Conservation (phyloP, 2,113 vertebrate genomes). For the Henicopernis longicauda region DNA sequence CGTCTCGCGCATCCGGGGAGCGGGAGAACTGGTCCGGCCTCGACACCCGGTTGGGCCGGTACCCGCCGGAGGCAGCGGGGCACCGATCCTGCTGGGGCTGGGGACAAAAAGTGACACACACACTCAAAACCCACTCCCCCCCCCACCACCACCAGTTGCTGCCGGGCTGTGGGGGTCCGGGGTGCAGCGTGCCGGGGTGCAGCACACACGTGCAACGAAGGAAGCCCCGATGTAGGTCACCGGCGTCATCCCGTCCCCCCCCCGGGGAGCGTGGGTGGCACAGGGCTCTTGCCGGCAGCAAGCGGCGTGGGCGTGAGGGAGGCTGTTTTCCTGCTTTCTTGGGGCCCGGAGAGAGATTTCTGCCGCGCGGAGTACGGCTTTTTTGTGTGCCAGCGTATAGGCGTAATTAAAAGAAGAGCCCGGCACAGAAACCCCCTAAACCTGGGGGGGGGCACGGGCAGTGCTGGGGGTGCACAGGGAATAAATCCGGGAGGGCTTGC, state of each 20-base stretch:
- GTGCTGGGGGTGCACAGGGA: not conserved
- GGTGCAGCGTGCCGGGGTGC: not conserved
- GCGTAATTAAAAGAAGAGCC: accelerated
- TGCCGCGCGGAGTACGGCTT: accelerated
- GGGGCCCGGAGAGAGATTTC: not conserved
- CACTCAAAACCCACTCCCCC: too few species aligned
- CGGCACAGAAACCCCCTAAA: not conserved
- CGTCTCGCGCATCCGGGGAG: accelerated
- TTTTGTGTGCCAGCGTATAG: not conserved
- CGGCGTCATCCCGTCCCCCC: not conserved
- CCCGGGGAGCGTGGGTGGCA: not conserved
- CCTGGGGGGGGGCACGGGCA: too few species aligned
- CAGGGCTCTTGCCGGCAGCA: not conserved
- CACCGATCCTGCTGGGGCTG: not conserved
- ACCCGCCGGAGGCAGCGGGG: not conserved
- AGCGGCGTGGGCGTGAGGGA: too few species aligned
- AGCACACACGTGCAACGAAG: not conserved
- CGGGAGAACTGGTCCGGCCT: not conserved
- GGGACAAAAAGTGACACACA: not conserved
- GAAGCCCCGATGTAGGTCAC: not conserved
- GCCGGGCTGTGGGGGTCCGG: not conserved
- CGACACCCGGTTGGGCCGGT: not conserved
- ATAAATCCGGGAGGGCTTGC: not conserved
- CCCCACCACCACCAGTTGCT: too few species aligned
- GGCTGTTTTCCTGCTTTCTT: not conserved